These are phyloP conservation scores for Ganaspis sp. DNA, from an alignment of 1,140 invertebrate species.

Conservation along the genomic window DNA sequence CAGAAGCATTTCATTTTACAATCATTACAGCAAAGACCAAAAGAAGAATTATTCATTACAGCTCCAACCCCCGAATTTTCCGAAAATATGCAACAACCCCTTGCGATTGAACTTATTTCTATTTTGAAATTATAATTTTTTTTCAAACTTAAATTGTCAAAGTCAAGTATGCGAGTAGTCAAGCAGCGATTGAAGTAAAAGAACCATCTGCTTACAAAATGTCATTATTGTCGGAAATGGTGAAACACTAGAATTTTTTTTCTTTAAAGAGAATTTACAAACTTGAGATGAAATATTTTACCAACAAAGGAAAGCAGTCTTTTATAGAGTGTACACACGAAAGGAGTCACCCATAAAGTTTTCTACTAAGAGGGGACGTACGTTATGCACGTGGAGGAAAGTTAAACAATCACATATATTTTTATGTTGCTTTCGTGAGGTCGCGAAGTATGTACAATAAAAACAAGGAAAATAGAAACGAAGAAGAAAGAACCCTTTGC, in stretches of 20 bases:
- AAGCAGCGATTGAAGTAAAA: no score
- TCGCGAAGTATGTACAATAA: slow-evolving; percentile 39
- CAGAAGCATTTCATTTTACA: no score
- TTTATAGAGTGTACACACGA: slow-evolving; percentile 17
- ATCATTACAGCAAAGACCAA: neutral
- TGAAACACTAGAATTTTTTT: neutral
- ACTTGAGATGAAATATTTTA: neutral
- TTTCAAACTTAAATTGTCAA: no score
- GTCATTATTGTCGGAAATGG: neutral
- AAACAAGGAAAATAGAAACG: slow-evolving; percentile 43
- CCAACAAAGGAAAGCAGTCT: neutral
- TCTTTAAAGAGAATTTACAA: neutral
- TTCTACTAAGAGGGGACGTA: slow-evolving; percentile 2
- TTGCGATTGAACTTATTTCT: no score
- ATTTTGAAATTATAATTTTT: neutral
- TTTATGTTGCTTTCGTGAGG: slow-evolving; percentile 39
- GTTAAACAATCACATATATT: slow-evolving; percentile 26
- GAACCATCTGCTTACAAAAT: neutral
- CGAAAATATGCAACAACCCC: no score
- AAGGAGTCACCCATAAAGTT: neutral
- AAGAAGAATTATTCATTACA: no score
- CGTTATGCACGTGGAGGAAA: neutral
- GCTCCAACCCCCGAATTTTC: no score
- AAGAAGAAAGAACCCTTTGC: slow-evolving; percentile 47
- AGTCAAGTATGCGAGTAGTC: no score